Conservation (phyloP, 37 sponge, comb jelly and placozoan genomes). For the Aphrocallistes beatrix region DNA sequence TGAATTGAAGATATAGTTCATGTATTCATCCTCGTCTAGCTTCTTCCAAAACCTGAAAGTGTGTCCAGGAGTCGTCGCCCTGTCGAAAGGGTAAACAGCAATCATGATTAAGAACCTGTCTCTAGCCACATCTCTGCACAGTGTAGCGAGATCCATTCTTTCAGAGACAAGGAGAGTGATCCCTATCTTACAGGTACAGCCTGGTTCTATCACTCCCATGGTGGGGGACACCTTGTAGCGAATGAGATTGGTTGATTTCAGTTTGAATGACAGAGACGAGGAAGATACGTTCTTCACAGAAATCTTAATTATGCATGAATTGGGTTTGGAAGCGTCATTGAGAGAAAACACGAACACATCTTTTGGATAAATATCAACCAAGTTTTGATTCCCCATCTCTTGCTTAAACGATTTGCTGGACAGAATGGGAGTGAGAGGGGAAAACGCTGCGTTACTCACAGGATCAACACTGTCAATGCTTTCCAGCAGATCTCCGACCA, state of each 20-base stretch:
- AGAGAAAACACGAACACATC: not conserved
- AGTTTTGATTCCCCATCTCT: not conserved
- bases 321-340: not conserved
- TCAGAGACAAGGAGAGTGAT: not conserved
- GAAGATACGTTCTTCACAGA: not conserved
- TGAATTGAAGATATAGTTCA: not conserved
- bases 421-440: not conserved
- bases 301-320: not conserved
- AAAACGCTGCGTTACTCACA: not conserved
- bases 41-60: not conserved
- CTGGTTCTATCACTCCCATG: not conserved
- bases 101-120: conserved; percentile 5
- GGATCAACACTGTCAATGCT: not conserved
- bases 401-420: not conserved
- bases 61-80: not conserved
- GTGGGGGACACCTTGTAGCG: not conserved
- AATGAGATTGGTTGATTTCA: not conserved
- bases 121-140: not conserved
- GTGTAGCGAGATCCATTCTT: not conserved
- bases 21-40: not conserved
- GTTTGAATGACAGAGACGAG: not conserved
- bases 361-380: not conserved
- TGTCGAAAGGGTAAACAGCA: not conserved
- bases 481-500: not conserved
- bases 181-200: not conserved